Base-by-base conservation (phyloP, 2,888 invertebrate genomes). In the Orthosia incerta region DNA sequence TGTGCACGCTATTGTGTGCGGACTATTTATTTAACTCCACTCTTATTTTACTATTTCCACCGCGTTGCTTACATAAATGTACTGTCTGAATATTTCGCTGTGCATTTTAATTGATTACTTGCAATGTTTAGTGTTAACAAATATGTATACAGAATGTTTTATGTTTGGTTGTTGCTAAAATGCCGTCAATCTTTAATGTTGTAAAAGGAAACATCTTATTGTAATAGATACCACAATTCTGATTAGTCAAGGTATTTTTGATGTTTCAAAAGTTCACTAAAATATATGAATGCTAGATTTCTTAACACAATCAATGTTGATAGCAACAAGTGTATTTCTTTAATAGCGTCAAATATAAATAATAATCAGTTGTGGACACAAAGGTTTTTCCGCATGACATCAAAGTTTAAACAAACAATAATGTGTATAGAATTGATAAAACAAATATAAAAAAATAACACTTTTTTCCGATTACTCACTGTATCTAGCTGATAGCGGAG, bases 401-500 rank as follows among this genome's bases (percentile, higher is more conserved):
- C 76, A 77, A 77, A 72, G 51, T 62, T 69, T 53, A 69, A 81
- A 65, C 3, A 66, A 64, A 71, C 67, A 76, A 77, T 67, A 57
- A 68, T 62, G 56, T 68, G 15, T 48, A 72, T 66, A 51, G 71
- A 78, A 69, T 70, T 70, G 69, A 70, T 71, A 75, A 71, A 67
- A 74, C 66, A 72, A 65, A 75, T 71, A 63, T 63, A 61, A 81
- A 69, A 74, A 68, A 67, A 46, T 26, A 12, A 51, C 23, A 26
- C 9, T 4, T 71, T 69, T 76, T 77, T 74, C 51, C 60, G 81
- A 84, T 87, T 87, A 80, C 62, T 80, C 80, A 81, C 57, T 71
- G 78, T 82, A 80, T 87, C 78, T 76, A 60, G 69, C 73, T 75
- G 87, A 87, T 84, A 84, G 83, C 73, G 39, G 61, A 72, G 76